A percentile compares a stretch with the other conserved stretches of the same genome.
Evolutionary conservation across 2,113 vertebrate species (phyloP).

Genomic region (Xyrauchen texanus): DNA sequence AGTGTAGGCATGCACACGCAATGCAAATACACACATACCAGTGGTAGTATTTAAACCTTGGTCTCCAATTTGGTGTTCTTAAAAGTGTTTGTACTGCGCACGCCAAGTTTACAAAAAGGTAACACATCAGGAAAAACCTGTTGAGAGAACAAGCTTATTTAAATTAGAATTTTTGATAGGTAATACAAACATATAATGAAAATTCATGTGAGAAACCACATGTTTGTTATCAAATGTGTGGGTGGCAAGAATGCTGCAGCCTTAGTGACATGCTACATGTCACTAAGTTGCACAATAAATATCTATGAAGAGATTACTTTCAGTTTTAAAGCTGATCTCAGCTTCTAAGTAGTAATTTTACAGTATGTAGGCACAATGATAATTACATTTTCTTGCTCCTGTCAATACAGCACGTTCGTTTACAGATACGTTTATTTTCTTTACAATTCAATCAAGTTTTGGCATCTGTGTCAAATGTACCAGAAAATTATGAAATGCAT

Average conservation of each 20-base stretch:
- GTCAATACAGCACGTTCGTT: too few relatives aligned
- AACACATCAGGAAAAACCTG: conserved; percentile 99
- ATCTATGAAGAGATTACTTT: too few relatives aligned
- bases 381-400: too few relatives aligned
- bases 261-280: too few relatives aligned
- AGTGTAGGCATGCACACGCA: background rate
- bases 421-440: too few relatives aligned
- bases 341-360: too few relatives aligned
- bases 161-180: background rate
- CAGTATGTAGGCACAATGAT: too few relatives aligned
- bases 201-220: background rate
- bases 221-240: background rate
- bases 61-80: conserved; percentile 95
- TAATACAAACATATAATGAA: background rate
- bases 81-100: conserved; percentile 96
- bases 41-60: conserved; percentile 95
- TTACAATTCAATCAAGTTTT: too few relatives aligned
- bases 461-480: too few relatives aligned
- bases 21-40: conserved; percentile 78
- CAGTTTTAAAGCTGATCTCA: too few relatives aligned
- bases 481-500: too few relatives aligned
- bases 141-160: conserved; percentile 34
- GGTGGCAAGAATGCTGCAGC: background rate
- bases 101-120: conserved; percentile 96
- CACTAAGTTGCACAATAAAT: too few relatives aligned